phyloP scores from a whole-genome alignment of 2,113 vertebrate genomes.

The Oreochromis aureus region DNA sequence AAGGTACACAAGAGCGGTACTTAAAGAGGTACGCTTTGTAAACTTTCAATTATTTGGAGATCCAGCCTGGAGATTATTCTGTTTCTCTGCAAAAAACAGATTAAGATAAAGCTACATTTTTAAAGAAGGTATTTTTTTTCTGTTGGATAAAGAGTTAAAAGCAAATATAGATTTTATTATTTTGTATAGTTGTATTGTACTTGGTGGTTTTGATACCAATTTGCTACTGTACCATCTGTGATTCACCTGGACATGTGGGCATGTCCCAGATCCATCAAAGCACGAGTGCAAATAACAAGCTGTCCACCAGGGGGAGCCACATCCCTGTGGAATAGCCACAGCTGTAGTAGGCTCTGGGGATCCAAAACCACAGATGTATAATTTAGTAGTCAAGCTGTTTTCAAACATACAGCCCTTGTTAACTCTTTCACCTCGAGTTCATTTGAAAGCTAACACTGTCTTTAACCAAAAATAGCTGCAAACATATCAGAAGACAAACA shows the following conservation, averaged over 20 bases:
- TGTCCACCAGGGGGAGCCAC: conserved; percentile 9
- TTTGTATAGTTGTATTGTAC: background rate
- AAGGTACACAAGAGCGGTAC: background rate
- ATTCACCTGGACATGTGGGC: background rate
- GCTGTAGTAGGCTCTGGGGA: background rate
- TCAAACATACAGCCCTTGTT: background rate
- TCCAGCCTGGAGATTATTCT: background rate
- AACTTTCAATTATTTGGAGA: background rate
- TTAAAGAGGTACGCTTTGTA: background rate
- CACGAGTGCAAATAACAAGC: background rate
- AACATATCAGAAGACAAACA: background rate
- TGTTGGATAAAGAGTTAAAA: background rate
- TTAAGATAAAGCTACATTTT: background rate
- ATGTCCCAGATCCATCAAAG: background rate
- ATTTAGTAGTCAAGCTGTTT: conserved; percentile 29
- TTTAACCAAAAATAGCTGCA: background rate
- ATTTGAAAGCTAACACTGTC: background rate
- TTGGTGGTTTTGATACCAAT: background rate
- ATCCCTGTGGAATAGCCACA: background rate
- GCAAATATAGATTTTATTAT: background rate
- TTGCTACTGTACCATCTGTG: background rate
- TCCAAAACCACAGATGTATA: conserved; percentile 17
- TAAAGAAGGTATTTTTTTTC: background rate
- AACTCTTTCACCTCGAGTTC: background rate
- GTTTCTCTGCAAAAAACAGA: background rate